Evolutionary conservation across 2,888 invertebrate genomes (phyloP).

Genomic region (Molanna angustata): DNA sequence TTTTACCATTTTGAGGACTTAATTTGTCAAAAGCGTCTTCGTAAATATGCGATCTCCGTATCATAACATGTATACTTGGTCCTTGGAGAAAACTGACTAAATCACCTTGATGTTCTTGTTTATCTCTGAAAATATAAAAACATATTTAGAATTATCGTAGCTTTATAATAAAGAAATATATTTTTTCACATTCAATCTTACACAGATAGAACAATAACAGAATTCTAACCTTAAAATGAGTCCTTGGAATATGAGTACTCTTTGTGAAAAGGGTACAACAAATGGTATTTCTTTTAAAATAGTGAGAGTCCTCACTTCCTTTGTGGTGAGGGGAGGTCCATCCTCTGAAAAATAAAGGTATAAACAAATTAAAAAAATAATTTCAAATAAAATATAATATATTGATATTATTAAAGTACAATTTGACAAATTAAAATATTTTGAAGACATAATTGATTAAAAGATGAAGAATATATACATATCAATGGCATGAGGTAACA

Average conservation of each 20-base stretch:
- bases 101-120: constrained; percentile 72
- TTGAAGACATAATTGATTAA: too few species aligned
- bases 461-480: too few species aligned
- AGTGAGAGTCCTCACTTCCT: constrained; percentile 83
- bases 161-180: too few species aligned
- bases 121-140: constrained; percentile 39
- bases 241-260: constrained; percentile 82
- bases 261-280: constrained; percentile 85
- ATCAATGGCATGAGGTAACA: too few species aligned
- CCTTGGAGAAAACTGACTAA: constrained; percentile 72
- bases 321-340: constrained; percentile 80
- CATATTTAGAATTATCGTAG: too few species aligned
- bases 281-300: constrained; percentile 93
- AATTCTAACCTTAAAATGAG: constrained; percentile 51
- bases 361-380: too few species aligned
- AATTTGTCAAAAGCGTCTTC: constrained; percentile 97
- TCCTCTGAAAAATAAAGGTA: constrained; percentile 65
- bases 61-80: constrained; percentile 71
- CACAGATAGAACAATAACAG: neutral
- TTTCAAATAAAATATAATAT: too few species aligned
- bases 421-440: too few species aligned
- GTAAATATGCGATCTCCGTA: constrained; percentile 90
- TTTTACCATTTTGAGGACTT: constrained; percentile 79
- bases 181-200: too few species aligned
- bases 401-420: too few species aligned